Conservation (phyloP, 1,140 invertebrate species). For the roundworm (Caenorhabditis elegans) region WBcel235 BX284602.5:8037001-8037500, state of each 20-base stretch:
- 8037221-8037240: conserved; percentile 47
- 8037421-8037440: neutral
- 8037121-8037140: conserved; percentile 90
- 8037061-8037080: conserved; percentile 96
- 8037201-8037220: conserved; percentile 90
- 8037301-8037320: conserved; percentile 55
- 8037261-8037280: conserved; percentile 35
- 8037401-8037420: neutral
- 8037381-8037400: neutral
- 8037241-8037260: neutral
- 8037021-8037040: conserved; percentile 69
- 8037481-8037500: neutral
- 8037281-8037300: conserved; percentile 47
- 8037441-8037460: neutral
- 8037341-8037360: neutral
- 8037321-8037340: conserved; percentile 50
- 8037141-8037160: conserved; percentile 91
- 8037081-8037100: conserved; percentile 84
- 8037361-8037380: too few relatives aligned
- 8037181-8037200: conserved; percentile 94
- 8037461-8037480: neutral
- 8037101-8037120: conserved; percentile 84
- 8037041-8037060: conserved; percentile 84
- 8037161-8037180: conserved; percentile 87
- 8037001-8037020: conserved; percentile 86